Conservation (phyloP, 1,140 invertebrate species). For the Drosophila pseudoobscura region DNA sequence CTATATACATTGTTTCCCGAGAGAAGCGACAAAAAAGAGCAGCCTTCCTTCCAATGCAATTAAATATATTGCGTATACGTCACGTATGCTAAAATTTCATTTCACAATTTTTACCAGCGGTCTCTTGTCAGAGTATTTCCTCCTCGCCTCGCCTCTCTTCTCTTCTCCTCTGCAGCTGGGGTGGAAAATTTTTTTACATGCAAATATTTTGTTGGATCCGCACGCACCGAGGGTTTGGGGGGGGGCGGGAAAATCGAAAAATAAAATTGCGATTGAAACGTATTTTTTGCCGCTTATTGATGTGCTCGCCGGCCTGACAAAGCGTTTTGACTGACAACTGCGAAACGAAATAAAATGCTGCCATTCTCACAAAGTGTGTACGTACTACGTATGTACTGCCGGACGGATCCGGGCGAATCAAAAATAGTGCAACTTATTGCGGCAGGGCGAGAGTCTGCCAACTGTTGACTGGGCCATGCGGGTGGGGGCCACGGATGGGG, state of each 20-base stretch:
- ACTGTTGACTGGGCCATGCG: constrained; percentile 5
- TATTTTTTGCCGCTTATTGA: constrained; percentile 64
- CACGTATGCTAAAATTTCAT: constrained; percentile 56
- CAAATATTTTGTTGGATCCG: constrained; percentile 48
- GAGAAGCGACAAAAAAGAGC: constrained; percentile 6
- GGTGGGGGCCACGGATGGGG: neutral
- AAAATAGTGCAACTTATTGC: constrained; percentile 58
- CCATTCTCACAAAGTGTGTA: constrained; percentile 19
- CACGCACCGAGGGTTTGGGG: constrained; percentile 12
- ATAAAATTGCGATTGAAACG: constrained; percentile 50
- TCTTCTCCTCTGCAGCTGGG: constrained; percentile 7
- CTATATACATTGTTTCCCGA: constrained; percentile 6
- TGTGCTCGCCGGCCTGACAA: constrained; percentile 61
- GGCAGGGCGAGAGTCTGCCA: constrained; percentile 3
- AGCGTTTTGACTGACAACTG: constrained; percentile 68
- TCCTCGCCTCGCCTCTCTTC: neutral
- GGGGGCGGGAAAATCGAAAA: constrained; percentile 28
- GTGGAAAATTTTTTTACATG: constrained; percentile 59
- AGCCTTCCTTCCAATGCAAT: constrained; percentile 40
- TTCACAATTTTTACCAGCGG: constrained; percentile 42
- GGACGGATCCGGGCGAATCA: constrained; percentile 40
- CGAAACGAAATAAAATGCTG: constrained; percentile 53
- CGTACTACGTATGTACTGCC: constrained; percentile 1
- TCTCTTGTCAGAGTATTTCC: neutral
- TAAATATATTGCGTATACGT: constrained; percentile 63